Evolutionary conservation across 2,113 vertebrate genomes (phyloP).

Genomic region (Erythrolamprus reginae): DNA sequence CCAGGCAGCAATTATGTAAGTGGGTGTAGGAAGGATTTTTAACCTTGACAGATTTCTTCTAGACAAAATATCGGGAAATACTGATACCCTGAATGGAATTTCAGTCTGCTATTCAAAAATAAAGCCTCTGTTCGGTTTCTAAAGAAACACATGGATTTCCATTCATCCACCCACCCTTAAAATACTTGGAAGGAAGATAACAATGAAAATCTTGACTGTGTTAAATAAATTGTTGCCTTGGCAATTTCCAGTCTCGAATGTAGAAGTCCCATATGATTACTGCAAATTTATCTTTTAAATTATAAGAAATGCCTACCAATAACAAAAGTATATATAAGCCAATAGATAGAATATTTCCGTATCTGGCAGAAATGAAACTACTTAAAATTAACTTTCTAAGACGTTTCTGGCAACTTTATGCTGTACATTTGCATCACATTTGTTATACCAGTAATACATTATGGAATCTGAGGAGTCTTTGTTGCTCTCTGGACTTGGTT

Average conservation of each 20-base stretch:
- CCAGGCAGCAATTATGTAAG: too few relatives aligned
- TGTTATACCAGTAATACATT: not conserved
- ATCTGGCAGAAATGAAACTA: not conserved
- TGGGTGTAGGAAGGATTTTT: not conserved
- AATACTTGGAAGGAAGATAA: not conserved
- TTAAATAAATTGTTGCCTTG: not conserved
- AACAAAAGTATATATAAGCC: conserved; percentile 2
- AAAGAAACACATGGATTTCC: not conserved
- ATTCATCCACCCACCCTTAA: not conserved
- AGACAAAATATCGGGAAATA: not conserved
- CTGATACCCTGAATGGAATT: not conserved
- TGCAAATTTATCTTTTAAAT: not conserved
- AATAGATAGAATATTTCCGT: not conserved
- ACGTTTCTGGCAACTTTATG: not conserved
- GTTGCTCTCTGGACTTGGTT: not conserved
- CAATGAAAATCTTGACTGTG: not conserved
- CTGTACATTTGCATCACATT: not conserved
- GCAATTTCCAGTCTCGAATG: not conserved
- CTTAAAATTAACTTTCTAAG: not conserved
- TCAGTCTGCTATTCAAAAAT: not conserved
- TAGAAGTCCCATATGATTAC: conserved; percentile 3
- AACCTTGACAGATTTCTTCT: not conserved
- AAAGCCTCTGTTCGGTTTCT: not conserved
- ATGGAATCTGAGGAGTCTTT: not conserved
- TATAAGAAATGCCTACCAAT: conserved; percentile 27